phyloP scores from a whole-genome alignment of 37 sponge, comb jelly and placozoan species.

The Amphimedon queenslandica region DNA sequence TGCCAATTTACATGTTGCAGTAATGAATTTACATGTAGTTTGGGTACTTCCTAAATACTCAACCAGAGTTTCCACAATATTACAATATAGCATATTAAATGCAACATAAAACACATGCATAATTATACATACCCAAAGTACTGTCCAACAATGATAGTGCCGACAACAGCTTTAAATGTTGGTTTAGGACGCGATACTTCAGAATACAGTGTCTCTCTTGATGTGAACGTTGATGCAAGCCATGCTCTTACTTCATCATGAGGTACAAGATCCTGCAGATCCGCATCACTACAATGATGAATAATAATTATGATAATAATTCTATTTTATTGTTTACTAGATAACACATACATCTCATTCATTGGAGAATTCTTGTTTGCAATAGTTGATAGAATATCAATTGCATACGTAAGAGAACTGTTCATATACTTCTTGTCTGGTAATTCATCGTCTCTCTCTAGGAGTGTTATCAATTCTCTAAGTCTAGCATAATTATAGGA shows the following conservation, averaged over 20 bases:
- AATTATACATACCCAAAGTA: conserved; percentile 21
- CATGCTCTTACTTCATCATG: conserved; percentile 59
- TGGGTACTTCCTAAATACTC: too few relatives aligned
- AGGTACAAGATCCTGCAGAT: conserved; percentile 4
- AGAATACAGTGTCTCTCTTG: conserved; percentile 3
- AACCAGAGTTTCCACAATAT: too few relatives aligned
- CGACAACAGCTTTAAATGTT: conserved; percentile 49
- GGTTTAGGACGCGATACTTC: background rate
- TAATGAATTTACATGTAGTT: too few relatives aligned
- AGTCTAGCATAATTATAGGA: too few relatives aligned
- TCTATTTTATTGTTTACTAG: too few relatives aligned
- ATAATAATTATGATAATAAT: too few relatives aligned
- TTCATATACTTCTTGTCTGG: conserved; percentile 29
- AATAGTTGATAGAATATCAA: conserved; percentile 11
- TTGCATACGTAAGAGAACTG: conserved; percentile 21
- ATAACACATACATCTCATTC: background rate
- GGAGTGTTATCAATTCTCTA: too few relatives aligned
- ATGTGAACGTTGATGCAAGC: conserved; percentile 67
- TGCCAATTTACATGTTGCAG: too few relatives aligned
- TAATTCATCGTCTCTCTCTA: conserved; percentile 16
- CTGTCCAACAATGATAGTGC: conserved; percentile 44
- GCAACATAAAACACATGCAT: too few relatives aligned
- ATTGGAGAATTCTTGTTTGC: background rate
- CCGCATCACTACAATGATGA: too few relatives aligned
- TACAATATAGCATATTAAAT: too few relatives aligned